Evolutionary conservation across 1,140 invertebrate genomes (phyloP).

Genomic region (Monochamus saltuarius): DNA sequence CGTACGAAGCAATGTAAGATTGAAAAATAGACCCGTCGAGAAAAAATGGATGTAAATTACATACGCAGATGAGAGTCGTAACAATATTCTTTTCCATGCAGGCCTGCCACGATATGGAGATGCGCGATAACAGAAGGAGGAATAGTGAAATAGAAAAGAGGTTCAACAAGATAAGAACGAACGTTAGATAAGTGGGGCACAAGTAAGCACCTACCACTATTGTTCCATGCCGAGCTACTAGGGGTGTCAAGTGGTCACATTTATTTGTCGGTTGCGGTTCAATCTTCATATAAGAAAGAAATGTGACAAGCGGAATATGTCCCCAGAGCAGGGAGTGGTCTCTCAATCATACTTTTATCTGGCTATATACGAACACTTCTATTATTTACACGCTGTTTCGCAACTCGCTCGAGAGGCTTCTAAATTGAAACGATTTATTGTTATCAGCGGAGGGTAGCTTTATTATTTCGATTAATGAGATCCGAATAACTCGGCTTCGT

Average conservation of each 20-base stretch:
- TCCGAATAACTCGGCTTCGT: background rate
- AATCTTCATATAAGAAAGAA: conserved; percentile 45
- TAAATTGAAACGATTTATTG: conserved; percentile 21
- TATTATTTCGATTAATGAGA: conserved; percentile 20
- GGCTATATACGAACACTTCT: conserved; percentile 21
- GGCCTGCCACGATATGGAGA: no score
- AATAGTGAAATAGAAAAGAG: no score
- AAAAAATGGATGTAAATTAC: no score
- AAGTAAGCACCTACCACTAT: conserved; percentile 18
- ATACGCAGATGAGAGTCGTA: no score
- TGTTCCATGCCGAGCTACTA: conserved; percentile 28
- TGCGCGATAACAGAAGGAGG: no score
- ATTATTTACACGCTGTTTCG: conserved; percentile 21
- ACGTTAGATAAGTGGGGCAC: no score
- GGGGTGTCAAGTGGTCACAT: conserved; percentile 47
- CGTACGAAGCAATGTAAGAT: no score
- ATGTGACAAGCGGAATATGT: conserved; percentile 47
- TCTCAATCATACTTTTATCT: conserved; percentile 48
- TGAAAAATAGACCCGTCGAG: no score
- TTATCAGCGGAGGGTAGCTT: conserved; percentile 10
- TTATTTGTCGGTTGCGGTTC: conserved; percentile 46
- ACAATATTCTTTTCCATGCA: no score
- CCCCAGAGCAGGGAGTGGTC: conserved; percentile 40
- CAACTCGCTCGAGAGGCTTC: conserved; percentile 17
- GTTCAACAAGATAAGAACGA: no score